phyloP scores from a whole-genome alignment of 30 jellyfish, hydroid and myxozoan species.

The Cassiopea andromeda region DNA sequence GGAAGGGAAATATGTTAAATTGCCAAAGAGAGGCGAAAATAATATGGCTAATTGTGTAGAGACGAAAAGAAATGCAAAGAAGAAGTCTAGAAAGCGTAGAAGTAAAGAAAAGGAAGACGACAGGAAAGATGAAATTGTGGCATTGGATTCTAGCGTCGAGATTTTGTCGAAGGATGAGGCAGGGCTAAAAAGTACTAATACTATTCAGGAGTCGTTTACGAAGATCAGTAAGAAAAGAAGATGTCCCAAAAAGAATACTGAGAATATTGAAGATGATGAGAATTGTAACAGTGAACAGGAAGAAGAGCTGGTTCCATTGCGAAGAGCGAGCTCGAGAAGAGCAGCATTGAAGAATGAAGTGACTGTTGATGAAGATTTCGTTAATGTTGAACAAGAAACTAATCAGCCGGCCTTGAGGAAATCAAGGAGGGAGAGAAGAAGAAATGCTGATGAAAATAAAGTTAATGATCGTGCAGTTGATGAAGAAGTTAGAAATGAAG shows the following conservation, averaged over 20 bases:
- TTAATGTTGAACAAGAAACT: background rate
- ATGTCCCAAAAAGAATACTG: background rate
- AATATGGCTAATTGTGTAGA: background rate
- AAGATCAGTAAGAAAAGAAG: background rate
- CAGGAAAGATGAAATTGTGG: background rate
- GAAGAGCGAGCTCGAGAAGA: constrained; percentile 5
- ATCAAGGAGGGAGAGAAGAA: constrained; percentile 19
- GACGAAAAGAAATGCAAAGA: background rate
- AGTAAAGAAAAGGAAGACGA: background rate
- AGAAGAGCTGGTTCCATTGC: background rate
- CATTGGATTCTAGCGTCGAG: constrained; percentile 6
- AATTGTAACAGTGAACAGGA: background rate
- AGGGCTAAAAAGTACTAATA: background rate
- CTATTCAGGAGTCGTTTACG: constrained; percentile 25
- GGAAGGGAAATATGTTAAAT: background rate
- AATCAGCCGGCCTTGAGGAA: background rate
- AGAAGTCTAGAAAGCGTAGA: background rate
- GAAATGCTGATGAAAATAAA: background rate
- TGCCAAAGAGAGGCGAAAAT: background rate
- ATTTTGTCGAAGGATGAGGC: background rate
- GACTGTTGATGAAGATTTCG: constrained; percentile 6
- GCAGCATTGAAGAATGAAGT: background rate
- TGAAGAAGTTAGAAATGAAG: background rate
- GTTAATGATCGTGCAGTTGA: background rate
- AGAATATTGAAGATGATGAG: background rate